phyloP scores from a whole-genome alignment of 2,113 vertebrate genomes.

The Pao palembangensis region DNA sequence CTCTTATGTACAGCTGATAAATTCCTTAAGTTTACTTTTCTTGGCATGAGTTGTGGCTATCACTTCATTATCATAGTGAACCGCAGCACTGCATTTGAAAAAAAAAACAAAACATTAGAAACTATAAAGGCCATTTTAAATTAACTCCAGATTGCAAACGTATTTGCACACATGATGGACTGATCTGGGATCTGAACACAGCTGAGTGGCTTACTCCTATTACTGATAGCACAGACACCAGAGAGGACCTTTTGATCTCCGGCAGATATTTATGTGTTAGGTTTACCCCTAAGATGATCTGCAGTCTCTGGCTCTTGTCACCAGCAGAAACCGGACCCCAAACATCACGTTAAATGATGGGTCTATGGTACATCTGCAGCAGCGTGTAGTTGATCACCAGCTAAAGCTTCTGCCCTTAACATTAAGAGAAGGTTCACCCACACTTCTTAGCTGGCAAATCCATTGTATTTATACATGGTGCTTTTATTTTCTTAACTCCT shows the following conservation, averaged over 20 bases:
- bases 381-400: conserved; percentile 37
- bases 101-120: conserved; percentile 44
- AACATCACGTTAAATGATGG: conserved; percentile 25
- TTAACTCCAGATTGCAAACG: conserved; percentile 41
- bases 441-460: conserved; percentile 42
- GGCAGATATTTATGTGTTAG: conserved; percentile 40
- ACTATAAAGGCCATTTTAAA: conserved; percentile 30
- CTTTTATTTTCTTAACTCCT: too few relatives aligned
- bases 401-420: conserved; percentile 40
- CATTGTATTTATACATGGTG: too few relatives aligned
- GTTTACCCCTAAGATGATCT: not conserved
- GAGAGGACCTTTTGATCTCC: conserved; percentile 23
- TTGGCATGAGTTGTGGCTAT: conserved; percentile 38
- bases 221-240: conserved; percentile 32
- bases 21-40: conserved; percentile 44
- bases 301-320: conserved; percentile 2
- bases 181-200: conserved; percentile 5
- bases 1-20: conserved; percentile 31
- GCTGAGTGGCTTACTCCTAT: not conserved
- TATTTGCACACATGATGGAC: conserved; percentile 11
- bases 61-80: conserved; percentile 22
- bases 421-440: conserved; percentile 27
- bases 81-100: conserved; percentile 32
- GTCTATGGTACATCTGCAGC: conserved; percentile 15
- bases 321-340: not conserved